phyloP scores from a whole-genome alignment of 2,113 vertebrate genomes.

The Brachyhypopomus gauderio region DNA sequence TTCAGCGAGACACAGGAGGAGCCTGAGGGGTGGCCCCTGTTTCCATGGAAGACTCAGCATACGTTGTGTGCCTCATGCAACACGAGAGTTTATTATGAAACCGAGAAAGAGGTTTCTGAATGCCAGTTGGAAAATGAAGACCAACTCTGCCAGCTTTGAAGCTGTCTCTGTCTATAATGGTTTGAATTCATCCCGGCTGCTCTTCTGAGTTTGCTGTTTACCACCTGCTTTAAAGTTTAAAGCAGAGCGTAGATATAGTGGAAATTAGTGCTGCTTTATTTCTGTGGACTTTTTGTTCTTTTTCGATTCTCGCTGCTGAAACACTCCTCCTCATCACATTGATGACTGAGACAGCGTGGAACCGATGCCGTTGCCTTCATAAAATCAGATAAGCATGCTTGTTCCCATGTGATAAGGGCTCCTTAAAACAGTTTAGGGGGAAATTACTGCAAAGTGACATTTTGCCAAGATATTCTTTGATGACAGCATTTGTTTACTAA shows the following conservation, averaged over 20 bases:
- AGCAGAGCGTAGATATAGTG: not conserved
- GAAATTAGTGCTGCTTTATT: not conserved
- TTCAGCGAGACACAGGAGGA: conserved; percentile 39
- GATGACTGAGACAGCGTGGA: conserved; percentile 32
- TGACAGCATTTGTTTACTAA: conserved; percentile 57
- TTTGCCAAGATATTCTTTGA: conserved; percentile 49
- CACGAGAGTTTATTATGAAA: conserved; percentile 41
- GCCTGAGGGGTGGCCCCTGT: conserved; percentile 38
- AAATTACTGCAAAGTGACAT: conserved; percentile 66
- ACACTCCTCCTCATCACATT: conserved; percentile 5
- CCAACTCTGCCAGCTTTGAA: conserved; percentile 25
- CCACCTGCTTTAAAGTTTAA: conserved; percentile 47
- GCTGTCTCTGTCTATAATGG: conserved; percentile 36
- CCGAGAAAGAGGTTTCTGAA: conserved; percentile 31
- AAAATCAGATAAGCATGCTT: conserved; percentile 63
- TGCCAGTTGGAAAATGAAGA: conserved; percentile 48
- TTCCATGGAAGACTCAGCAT: conserved; percentile 11
- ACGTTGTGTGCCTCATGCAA: conserved; percentile 37
- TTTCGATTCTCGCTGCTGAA: conserved; percentile 24
- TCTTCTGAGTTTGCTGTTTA: conserved; percentile 44
- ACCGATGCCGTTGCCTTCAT: conserved; percentile 49
- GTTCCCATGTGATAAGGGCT: conserved; percentile 77
- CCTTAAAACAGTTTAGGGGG: conserved; percentile 61
- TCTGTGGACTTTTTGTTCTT: not conserved
- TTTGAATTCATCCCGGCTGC: conserved; percentile 45